Evolutionary conservation across 2,113 vertebrate genomes (phyloP).

Genomic region (Sylvicapra grimmia): DNA sequence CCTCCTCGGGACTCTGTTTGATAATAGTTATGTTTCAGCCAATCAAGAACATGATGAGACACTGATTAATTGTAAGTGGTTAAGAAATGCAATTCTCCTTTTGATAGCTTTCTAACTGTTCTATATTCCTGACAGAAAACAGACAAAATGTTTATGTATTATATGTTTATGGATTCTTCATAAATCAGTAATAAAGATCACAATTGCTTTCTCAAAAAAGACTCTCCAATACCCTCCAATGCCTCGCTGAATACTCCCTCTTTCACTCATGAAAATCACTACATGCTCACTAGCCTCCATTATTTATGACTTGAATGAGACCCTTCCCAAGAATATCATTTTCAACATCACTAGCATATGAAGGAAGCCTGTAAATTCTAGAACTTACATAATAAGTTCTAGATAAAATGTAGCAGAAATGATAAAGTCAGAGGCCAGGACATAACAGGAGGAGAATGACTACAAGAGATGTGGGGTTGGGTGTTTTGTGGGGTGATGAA

Average conservation of each 20-base stretch:
- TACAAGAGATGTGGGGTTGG: too few relatives aligned
- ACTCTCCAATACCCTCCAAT: too few relatives aligned
- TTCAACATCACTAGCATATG: neutral
- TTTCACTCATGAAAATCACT: neutral
- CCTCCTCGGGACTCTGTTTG: neutral
- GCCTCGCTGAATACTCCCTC: rapidly evolving
- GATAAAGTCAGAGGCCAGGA: rapidly evolving
- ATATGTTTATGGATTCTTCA: neutral
- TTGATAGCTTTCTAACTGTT: neutral
- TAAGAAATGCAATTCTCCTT: neutral
- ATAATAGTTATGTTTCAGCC: neutral
- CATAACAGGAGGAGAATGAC: neutral
- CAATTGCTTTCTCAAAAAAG: neutral
- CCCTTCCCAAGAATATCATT: neutral
- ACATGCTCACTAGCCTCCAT: too few relatives aligned
- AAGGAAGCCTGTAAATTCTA: neutral
- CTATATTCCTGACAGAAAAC: neutral
- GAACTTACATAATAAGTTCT: neutral
- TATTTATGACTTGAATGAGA: too few relatives aligned
- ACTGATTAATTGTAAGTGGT: neutral
- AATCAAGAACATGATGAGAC: neutral
- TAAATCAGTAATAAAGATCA: neutral
- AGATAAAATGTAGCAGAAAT: neutral
- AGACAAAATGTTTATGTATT: neutral
- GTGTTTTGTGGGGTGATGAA: neutral